Base-by-base conservation (phyloP, 2,113 vertebrate species). In the Apteryx owenii region DNA sequence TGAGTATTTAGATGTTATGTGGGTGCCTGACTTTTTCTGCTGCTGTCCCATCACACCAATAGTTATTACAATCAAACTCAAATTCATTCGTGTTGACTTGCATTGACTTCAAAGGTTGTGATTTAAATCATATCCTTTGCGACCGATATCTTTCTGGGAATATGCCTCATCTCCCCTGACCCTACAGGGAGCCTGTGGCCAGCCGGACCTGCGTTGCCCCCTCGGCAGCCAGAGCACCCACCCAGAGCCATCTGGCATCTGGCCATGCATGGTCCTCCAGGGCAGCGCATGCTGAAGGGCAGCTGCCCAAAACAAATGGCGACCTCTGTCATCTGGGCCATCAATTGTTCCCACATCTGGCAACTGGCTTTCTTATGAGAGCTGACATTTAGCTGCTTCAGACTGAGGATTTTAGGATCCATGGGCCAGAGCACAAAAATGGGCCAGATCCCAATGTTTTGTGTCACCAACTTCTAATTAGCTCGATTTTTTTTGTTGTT, bases 301-400 rank as follows among this genome's bases (percentile, higher is more conserved):
- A 96, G 93, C 89, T 95, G 95, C 94, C 91, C 78, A 50, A 81
- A 94, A 96, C 93, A 95, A 96, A 97, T 85, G 93, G 93, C 65
- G 89, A 97, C 95, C 97, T 93, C 94, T 97, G 97, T 77, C 97
- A 96, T 82, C 95, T 94, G 85, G 87, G 80, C 85, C 91, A 97
- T 97, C 93, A 95, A 97, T 97, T 96, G 94, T 94, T 94, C 62
- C 91, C 95, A 97, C 97, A 97, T 97, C 97, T 97, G 97, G 97
- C 94, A 87, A 76, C 70, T 82, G 73, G 81, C 70, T 97, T 90
- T 89, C 95, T 88, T 95, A 85, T 9, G 51, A 91, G 78, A 95
- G 70, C 87, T 89, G 91, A 79, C 94, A 96, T 95, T 95, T 96
- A 76, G 64, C 81, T 93, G 76, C 81, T 87, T 89, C 48, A 42